These are phyloP conservation scores for Chrysochloris asiatica DNA, from an alignment of 2,113 vertebrate genomes.

Conservation along the genomic window DNA sequence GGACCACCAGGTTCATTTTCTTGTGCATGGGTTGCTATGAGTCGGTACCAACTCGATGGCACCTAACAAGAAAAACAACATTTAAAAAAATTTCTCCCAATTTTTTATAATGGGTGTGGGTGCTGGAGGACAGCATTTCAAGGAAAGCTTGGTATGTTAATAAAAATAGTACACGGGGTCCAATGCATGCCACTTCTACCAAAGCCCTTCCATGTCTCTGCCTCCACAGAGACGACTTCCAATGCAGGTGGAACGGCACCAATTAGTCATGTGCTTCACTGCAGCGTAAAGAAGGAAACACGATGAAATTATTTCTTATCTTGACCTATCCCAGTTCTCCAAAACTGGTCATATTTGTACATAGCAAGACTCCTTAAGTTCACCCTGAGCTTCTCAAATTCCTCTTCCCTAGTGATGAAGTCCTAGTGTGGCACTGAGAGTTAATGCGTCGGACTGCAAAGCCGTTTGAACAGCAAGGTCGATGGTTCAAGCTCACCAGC, in stretches of 20 bases:
- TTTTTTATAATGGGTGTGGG: background rate
- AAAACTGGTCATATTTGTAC: background rate
- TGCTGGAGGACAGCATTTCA: background rate
- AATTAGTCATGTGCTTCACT: background rate
- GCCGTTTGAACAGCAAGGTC: no score
- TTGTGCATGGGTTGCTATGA: no score
- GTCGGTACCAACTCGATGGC: no score
- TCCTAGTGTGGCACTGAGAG: no score
- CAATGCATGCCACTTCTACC: accelerated
- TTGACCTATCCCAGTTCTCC: background rate
- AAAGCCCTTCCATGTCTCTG: background rate
- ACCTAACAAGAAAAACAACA: no score
- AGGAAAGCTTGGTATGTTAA: background rate
- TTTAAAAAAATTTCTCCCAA: background rate
- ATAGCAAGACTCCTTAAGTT: background rate
- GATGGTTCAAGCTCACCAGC: no score
- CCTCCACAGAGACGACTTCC: background rate
- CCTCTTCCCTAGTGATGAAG: background rate
- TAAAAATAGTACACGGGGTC: background rate
- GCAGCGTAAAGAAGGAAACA: background rate
- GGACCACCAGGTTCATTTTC: no score
- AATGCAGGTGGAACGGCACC: background rate
- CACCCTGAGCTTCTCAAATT: background rate
- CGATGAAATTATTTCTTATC: background rate
- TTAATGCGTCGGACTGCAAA: no score